phyloP scores from a whole-genome alignment of 64 coral and sea anemone species.

The Montipora cactus region DNA sequence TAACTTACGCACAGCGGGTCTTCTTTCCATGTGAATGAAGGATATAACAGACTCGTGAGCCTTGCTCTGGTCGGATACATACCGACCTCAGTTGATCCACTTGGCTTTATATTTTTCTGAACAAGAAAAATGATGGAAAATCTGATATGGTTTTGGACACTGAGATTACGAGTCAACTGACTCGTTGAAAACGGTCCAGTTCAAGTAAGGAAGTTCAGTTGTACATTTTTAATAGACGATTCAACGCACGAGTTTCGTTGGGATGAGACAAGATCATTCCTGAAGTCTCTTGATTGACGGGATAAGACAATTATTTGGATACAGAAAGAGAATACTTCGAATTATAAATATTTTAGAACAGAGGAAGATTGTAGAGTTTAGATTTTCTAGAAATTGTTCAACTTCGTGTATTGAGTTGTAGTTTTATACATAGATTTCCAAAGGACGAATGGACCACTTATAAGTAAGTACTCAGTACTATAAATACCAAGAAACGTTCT shows the following conservation, averaged over 20 bases:
- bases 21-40: slow-evolving; percentile 93
- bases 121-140: neutral
- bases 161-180: neutral
- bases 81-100: no score
- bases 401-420: neutral
- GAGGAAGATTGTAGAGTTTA: neutral
- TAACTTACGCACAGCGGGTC: slow-evolving; percentile 97
- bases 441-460: neutral
- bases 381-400: neutral
- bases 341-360: neutral
- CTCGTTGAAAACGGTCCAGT: neutral
- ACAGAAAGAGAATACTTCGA: neutral
- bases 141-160: neutral
- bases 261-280: neutral
- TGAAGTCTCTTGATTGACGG: neutral
- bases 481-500: neutral
- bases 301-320: no score
- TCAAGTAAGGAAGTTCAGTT: neutral
- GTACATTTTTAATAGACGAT: neutral
- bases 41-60: neutral
- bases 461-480: neutral
- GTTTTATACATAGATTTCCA: neutral
- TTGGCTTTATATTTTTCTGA: no score
- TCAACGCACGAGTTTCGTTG: neutral
- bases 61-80: neutral